Percentiles rank a stretch among this genome's conserved stretches.
phyloP scores from a whole-genome alignment of 2,888 invertebrate species.

The Mermis nigrescens region DNA sequence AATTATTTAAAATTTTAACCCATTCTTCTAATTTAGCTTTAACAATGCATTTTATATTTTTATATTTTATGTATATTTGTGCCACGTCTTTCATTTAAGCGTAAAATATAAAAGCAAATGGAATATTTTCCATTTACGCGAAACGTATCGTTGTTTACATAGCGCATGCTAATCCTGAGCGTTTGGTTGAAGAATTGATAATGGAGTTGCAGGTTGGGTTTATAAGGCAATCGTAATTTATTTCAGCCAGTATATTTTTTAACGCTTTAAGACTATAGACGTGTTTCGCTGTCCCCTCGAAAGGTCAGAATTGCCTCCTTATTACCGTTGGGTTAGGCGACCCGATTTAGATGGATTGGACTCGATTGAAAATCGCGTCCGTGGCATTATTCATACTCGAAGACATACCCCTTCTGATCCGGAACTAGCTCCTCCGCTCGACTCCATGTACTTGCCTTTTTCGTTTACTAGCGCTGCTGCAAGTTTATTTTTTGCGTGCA shows the following conservation, averaged over 20 bases:
- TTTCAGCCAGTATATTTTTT: background rate
- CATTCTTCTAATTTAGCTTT: no score
- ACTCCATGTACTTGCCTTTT: background rate
- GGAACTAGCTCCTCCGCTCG: background rate
- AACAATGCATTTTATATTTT: no score
- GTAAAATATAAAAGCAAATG: no score
- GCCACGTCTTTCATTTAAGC: no score
- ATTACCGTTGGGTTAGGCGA: slow-evolving; percentile 52
- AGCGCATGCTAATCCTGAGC: slow-evolving; percentile 71
- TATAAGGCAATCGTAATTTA: background rate
- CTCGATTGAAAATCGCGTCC: slow-evolving; percentile 8
- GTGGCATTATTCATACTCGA: slow-evolving; percentile 84
- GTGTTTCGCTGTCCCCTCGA: slow-evolving; percentile 85
- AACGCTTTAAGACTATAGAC: slow-evolving; percentile 52
- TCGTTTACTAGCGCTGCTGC: no score
- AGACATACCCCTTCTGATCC: slow-evolving; percentile 41
- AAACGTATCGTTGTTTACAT: slow-evolving; percentile 82
- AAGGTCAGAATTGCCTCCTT: slow-evolving; percentile 90
- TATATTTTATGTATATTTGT: no score
- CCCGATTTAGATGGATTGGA: background rate
- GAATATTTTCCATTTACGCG: slow-evolving; percentile 45
- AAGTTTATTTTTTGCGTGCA: no score
- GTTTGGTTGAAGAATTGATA: slow-evolving; percentile 88
- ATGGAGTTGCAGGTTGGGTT: slow-evolving; percentile 55
- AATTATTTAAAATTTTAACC: no score